These are phyloP conservation scores for Bothrops jararaca DNA, from an alignment of 2,113 vertebrate genomes.

Conservation along the genomic window DNA sequence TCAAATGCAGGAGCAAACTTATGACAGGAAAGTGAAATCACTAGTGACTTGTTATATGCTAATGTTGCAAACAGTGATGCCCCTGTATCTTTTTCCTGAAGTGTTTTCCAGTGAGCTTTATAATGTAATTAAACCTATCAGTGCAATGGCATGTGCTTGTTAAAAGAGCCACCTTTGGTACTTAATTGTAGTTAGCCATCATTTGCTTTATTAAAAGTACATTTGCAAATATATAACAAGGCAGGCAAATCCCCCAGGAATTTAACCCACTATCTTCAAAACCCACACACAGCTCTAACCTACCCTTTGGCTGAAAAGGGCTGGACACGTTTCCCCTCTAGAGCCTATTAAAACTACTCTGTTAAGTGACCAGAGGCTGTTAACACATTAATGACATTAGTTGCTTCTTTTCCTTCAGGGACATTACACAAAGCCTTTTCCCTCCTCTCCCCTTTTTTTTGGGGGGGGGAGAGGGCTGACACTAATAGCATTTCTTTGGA, in stretches of 20 bases:
- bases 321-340: slow-evolving; percentile 35
- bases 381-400: slow-evolving; percentile 35
- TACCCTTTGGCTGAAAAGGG: slow-evolving; percentile 34
- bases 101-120: slow-evolving; percentile 25
- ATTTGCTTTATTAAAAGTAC: slow-evolving; percentile 37
- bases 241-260: slow-evolving; percentile 15
- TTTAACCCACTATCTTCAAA: slow-evolving; percentile 33
- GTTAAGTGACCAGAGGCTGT: slow-evolving; percentile 39
- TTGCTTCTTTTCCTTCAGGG: slow-evolving; percentile 21
- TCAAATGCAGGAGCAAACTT: neutral
- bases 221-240: slow-evolving; percentile 34
- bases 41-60: slow-evolving; percentile 6
- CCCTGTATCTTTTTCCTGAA: slow-evolving; percentile 16
- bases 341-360: slow-evolving; percentile 34
- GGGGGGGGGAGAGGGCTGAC: neutral
- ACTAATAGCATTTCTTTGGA: slow-evolving; percentile 23
- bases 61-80: slow-evolving; percentile 8
- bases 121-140: slow-evolving; percentile 33
- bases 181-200: slow-evolving; percentile 37
- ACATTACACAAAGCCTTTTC: slow-evolving; percentile 14
- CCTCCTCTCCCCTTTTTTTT: neutral
- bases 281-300: slow-evolving; percentile 30
- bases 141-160: slow-evolving; percentile 32
- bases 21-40: neutral
- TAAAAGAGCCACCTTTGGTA: slow-evolving; percentile 32